Evolutionary conservation across 2,888 invertebrate genomes (phyloP).

Genomic region (Papilio gigon): DNA sequence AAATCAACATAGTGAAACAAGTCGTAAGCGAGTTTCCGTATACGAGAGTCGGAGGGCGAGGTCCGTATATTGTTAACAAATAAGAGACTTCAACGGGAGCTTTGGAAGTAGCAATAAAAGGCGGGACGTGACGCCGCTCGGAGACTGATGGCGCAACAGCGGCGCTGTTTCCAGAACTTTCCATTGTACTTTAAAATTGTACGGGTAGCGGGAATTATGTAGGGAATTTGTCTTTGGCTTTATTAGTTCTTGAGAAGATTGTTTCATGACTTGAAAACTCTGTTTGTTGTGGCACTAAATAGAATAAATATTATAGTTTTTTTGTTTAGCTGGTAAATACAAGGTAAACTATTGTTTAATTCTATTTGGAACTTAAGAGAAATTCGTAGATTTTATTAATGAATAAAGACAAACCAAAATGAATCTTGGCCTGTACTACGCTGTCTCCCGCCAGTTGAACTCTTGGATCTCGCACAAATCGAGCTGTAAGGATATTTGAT

Average conservation of each 20-base stretch:
- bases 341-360: too few relatives aligned
- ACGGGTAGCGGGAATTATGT: slow-evolving; percentile 51
- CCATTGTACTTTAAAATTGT: slow-evolving; percentile 53
- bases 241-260: slow-evolving; percentile 46
- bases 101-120: slow-evolving; percentile 59
- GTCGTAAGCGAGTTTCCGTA: slow-evolving; percentile 6
- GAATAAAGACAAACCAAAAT: too few relatives aligned
- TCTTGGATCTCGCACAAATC: too few relatives aligned
- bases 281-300: not conserved
- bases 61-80: slow-evolving; percentile 35
- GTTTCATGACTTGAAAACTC: slow-evolving; percentile 33
- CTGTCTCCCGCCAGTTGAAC: too few relatives aligned
- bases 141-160: slow-evolving; percentile 52
- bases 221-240: slow-evolving; percentile 49
- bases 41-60: not conserved
- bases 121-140: slow-evolving; percentile 54
- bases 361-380: too few relatives aligned
- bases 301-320: not conserved
- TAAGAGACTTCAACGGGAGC: slow-evolving; percentile 51
- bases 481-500: too few relatives aligned
- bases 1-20: not conserved
- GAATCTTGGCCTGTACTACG: too few relatives aligned
- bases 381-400: too few relatives aligned
- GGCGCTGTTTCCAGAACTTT: slow-evolving; percentile 55
- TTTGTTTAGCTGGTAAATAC: not conserved